Conservation (phyloP, 1,140 invertebrate genomes). For the Maconellicoccus hirsutus region DNA sequence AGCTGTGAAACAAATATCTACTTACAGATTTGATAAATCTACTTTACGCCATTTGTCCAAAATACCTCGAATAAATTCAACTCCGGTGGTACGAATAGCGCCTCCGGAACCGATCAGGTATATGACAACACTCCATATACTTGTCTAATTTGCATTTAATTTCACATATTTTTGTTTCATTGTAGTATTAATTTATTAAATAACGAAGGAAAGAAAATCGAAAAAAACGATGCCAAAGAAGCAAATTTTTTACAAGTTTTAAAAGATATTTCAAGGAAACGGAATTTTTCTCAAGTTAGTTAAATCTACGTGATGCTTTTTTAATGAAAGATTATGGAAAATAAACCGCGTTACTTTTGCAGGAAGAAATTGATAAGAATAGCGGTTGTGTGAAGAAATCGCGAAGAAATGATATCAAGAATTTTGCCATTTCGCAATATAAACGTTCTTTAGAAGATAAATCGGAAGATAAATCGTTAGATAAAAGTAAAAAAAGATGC, state of each 20-base stretch:
- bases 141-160: background rate
- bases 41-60: background rate
- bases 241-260: background rate
- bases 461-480: too few species aligned
- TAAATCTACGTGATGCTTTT: background rate
- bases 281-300: background rate
- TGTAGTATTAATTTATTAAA: background rate
- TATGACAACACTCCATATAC: background rate
- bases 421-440: background rate
- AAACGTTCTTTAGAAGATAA: too few species aligned
- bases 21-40: background rate
- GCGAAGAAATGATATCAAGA: conserved; percentile 1
- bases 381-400: background rate
- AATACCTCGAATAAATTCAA: background rate
- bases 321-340: background rate
- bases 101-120: background rate
- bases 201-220: background rate
- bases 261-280: background rate
- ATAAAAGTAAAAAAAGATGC: too few species aligned
- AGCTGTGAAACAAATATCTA: background rate
- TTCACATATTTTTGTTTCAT: background rate
- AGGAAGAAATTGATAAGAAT: background rate
- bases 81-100: background rate
- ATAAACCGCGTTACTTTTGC: background rate
- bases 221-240: background rate